Percentiles rank a stretch among this genome's conserved stretches.
Conservation (phyloP, 2,113 vertebrate genomes). For the Scopus umbretta region DNA sequence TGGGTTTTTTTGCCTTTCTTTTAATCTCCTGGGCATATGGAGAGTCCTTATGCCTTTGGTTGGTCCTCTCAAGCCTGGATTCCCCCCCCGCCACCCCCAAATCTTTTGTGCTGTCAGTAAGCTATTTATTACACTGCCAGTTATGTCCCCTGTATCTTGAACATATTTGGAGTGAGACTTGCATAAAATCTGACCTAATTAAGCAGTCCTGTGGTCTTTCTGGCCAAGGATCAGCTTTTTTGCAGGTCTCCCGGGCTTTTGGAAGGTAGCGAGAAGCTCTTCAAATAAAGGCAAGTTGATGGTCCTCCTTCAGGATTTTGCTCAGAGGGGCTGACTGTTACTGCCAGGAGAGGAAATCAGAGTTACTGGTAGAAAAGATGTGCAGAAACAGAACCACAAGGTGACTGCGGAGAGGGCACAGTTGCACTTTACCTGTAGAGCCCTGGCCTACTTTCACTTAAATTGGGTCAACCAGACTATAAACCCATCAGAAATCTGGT, state of each 20-base stretch:
- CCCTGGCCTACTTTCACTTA: conserved; percentile 13
- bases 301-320: neutral
- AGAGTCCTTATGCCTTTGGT: neutral
- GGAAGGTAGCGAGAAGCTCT: neutral
- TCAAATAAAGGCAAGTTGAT: neutral
- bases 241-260: neutral
- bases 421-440: neutral
- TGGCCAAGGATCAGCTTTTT: neutral
- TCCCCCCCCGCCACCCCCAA: no score
- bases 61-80: neutral
- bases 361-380: neutral
- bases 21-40: neutral
- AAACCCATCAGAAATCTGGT: neutral
- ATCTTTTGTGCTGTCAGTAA: neutral
- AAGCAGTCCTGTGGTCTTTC: neutral
- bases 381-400: neutral
- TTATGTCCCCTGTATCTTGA: neutral
- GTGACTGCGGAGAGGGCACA: neutral
- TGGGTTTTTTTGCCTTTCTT: neutral
- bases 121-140: neutral
- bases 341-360: neutral
- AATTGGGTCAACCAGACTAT: conserved; percentile 6
- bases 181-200: conserved; percentile 42
- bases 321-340: neutral
- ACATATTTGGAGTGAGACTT: neutral